These are phyloP conservation scores for Cephonodes hylas DNA, from an alignment of 2,888 invertebrate species.

Conservation along the genomic window DNA sequence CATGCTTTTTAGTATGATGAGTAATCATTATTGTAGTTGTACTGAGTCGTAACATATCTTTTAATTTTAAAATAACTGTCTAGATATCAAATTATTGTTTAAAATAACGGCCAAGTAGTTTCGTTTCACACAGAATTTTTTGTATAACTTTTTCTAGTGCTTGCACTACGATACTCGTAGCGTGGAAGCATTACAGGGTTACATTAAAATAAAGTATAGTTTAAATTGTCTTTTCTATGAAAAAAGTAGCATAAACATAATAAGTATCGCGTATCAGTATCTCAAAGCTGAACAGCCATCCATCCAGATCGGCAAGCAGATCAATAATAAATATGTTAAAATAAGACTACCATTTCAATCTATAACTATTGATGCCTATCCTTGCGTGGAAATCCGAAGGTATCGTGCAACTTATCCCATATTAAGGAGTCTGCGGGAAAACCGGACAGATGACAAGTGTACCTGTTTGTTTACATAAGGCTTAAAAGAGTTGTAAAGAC, in stretches of 20 bases:
- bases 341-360: no score
- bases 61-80: no score
- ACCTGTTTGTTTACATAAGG: not conserved
- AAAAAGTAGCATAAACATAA: no score
- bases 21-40: not conserved
- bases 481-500: no score
- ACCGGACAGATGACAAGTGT: not conserved
- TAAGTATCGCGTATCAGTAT: no score
- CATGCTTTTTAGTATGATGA: not conserved
- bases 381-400: not conserved
- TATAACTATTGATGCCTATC: no score
- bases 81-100: not conserved
- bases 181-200: no score
- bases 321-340: no score
- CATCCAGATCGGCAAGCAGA: no score
- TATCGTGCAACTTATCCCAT: not conserved
- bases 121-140: not conserved
- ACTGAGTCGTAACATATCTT: not conserved
- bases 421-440: not conserved
- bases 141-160: not conserved
- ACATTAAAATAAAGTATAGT: no score
- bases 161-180: not conserved
- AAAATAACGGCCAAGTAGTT: not conserved
- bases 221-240: no score
- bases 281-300: no score